These are phyloP conservation scores for Euproctis similis DNA, from an alignment of 2,888 invertebrate genomes.

Conservation along the genomic window DNA sequence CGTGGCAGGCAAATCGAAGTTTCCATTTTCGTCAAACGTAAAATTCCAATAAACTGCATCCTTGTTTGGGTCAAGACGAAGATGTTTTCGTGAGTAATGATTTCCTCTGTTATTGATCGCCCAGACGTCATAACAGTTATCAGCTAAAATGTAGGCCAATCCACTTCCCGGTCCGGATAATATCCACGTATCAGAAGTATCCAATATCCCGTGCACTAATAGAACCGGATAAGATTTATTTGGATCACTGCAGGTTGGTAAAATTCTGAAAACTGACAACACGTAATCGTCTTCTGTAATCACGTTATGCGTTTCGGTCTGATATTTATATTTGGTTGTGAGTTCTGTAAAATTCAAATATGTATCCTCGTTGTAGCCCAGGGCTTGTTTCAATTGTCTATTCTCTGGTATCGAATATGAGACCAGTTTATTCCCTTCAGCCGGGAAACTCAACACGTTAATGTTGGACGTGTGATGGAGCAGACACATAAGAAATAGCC, in stretches of 20 bases:
- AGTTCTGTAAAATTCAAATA: conserved; percentile 54
- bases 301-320: conserved; percentile 38
- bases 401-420: conserved; percentile 42
- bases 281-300: conserved; percentile 52
- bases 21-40: conserved; percentile 82
- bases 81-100: conserved; percentile 76
- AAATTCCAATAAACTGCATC: conserved; percentile 69
- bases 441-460: conserved; percentile 9
- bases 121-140: conserved; percentile 72
- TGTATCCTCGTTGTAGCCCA: conserved; percentile 51
- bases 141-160: conserved; percentile 53
- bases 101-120: conserved; percentile 75
- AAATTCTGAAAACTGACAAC: conserved; percentile 41
- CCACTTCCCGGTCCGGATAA: conserved; percentile 36
- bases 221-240: conserved; percentile 36
- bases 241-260: conserved; percentile 32
- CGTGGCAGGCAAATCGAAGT: conserved; percentile 81
- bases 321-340: conserved; percentile 40
- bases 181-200: conserved; percentile 48
- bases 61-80: conserved; percentile 44
- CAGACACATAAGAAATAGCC: conserved; percentile 23
- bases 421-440: conserved; percentile 25
- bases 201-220: conserved; percentile 45
- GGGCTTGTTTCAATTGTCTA: conserved; percentile 37
- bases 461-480: conserved; percentile 20